Evolutionary conservation across 2,113 vertebrate species (phyloP), one percentile per base, ranked within the genome.

Genomic region (Syrrhaptes paradoxus): DNA sequence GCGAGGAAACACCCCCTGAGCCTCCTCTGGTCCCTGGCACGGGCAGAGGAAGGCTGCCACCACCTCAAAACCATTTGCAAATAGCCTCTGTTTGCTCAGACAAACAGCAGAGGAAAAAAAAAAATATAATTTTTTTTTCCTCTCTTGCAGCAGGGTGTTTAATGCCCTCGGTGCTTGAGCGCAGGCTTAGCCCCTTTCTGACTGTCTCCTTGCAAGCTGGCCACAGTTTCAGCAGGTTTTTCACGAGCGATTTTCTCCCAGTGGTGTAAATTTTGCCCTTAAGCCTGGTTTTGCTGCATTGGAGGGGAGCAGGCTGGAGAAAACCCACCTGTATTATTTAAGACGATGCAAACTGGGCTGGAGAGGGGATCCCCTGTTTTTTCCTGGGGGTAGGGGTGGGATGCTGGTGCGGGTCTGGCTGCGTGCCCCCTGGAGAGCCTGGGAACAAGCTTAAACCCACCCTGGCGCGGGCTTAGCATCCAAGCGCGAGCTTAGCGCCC

Each of bases 271-370:
- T 1, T 7, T 31, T 49, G 25, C 18, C 51, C 18, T 89, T 70
- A 76, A 68, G 34, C 41, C 34, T 4, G 3, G 3, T 3, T 75
- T 62, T 49, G 61, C 38, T 18, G 1, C 1, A 0, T 12, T 66
- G 0, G 0, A 11, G 29, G 14, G 43, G 20, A 32, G 45, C 0
- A 1, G 32, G 14, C 3, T 28, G n/a, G 62, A 38, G 51, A 26
- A 14, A 22, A 61, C 16, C 24, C 8, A 3, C 7, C 28, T 0
- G 1, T 48, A 4, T 8, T 5, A 4, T 24, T 78, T 31, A 63
- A 20, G 8, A 10, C 2, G 18, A 17, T 8, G 34, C 26, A 55
- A 52, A 45, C 21, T 1, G 9, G 48, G 20, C 32, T 15, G 38
- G 21, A 11, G 38, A 6, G 8, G 16, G 32, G 22, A 28, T 55